Evolutionary conservation across 2,797 vertebrate genomes (phyloP).

Genomic region (Gymnopithys bicolor): DNA sequence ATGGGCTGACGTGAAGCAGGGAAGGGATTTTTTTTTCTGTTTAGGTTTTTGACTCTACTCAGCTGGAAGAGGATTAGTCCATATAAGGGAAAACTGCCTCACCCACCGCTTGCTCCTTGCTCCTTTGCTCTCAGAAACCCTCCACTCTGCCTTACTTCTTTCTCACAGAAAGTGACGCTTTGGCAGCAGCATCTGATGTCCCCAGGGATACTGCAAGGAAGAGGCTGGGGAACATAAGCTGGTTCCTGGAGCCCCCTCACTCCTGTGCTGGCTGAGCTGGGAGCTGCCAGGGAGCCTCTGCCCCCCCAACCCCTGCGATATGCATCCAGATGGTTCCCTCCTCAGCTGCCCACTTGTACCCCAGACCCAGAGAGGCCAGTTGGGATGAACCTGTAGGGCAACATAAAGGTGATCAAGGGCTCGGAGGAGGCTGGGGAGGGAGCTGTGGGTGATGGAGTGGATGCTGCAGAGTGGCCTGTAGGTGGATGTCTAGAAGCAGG

Average conservation of each 20-base stretch:
- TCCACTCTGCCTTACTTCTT: background rate
- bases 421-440: background rate
- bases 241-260: background rate
- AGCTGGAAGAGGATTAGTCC: slow-evolving; percentile 68
- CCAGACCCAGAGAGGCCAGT: background rate
- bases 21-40: slow-evolving; percentile 46
- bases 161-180: slow-evolving; percentile 4
- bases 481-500: background rate
- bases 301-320: background rate
- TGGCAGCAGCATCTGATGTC: background rate
- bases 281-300: background rate
- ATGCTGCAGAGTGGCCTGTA: background rate
- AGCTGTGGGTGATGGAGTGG: background rate
- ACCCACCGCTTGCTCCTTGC: background rate
- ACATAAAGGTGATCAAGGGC: background rate
- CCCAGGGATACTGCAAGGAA: background rate
- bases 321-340: background rate
- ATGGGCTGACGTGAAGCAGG: background rate
- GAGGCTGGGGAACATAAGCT: background rate
- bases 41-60: slow-evolving; percentile 37
- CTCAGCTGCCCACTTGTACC: background rate
- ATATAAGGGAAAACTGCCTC: slow-evolving; percentile 75
- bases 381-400: background rate
- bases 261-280: background rate
- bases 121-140: background rate